These are phyloP conservation scores for Pemphigus obesinymphae DNA, from an alignment of 1,140 invertebrate genomes.

Conservation along the genomic window DNA sequence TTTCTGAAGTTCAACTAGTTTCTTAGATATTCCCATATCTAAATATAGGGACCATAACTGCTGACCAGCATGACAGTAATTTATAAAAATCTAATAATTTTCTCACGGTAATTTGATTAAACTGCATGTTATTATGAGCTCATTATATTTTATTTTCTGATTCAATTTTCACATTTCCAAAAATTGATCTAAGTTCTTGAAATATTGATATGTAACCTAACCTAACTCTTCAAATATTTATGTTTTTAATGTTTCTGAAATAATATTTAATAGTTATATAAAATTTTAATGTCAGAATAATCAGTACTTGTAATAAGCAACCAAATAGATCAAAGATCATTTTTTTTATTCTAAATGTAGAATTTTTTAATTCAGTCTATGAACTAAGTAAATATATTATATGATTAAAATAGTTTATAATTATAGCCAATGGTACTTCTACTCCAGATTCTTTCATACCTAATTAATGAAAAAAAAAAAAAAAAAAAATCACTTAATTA, in stretches of 20 bases:
- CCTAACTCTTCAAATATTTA: too few relatives aligned
- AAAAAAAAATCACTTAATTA: background rate
- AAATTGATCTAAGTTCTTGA: background rate
- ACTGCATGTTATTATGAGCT: background rate
- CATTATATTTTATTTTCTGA: background rate
- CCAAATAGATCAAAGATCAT: background rate
- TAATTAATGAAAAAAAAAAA: background rate
- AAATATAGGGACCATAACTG: background rate
- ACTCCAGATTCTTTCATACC: background rate
- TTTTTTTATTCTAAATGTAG: background rate
- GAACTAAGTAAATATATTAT: background rate
- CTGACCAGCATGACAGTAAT: background rate
- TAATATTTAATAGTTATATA: background rate
- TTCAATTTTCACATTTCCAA: background rate
- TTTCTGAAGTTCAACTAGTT: background rate
- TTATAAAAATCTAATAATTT: constrained; percentile 6
- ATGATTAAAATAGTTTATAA: background rate
- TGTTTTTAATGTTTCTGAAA: background rate
- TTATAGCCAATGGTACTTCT: background rate
- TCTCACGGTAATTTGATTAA: background rate
- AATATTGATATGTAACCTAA: too few relatives aligned
- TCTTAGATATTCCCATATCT: background rate
- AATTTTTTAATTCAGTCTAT: background rate
- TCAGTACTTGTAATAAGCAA: background rate
- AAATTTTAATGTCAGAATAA: background rate